Evolutionary conservation across 2,113 vertebrate species (phyloP).

Genomic region (Heterotilapia buettikoferi): DNA sequence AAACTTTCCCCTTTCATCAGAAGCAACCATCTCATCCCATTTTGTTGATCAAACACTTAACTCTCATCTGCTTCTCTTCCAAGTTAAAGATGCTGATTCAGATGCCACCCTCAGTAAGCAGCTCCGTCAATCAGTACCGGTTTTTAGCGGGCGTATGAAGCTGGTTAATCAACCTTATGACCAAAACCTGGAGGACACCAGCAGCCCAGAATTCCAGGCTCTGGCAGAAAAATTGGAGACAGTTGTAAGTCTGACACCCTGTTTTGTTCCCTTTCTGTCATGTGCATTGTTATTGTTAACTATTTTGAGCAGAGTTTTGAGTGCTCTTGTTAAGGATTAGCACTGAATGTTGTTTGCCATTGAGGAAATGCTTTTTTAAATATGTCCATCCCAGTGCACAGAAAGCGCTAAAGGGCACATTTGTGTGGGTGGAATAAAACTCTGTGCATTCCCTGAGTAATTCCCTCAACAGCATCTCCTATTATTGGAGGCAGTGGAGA

Average conservation of each 20-base stretch:
- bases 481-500: slow-evolving; percentile 27
- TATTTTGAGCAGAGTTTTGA: not conserved
- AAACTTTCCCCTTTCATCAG: slow-evolving; percentile 17
- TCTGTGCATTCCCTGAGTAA: slow-evolving; percentile 1
- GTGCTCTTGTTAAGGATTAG: not conserved
- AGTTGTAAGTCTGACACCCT: slow-evolving; percentile 53
- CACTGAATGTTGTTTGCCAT: not conserved
- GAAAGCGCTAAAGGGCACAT: slow-evolving; percentile 28
- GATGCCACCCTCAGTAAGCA: not conserved
- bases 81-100: slow-evolving; percentile 47
- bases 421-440: slow-evolving; percentile 36
- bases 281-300: not conserved
- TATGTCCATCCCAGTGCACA: slow-evolving; percentile 6
- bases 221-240: slow-evolving; percentile 41
- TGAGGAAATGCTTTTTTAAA: slow-evolving; percentile 12
- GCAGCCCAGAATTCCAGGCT: slow-evolving; percentile 32
- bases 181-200: slow-evolving; percentile 54
- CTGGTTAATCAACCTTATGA: slow-evolving; percentile 33
- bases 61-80: not conserved
- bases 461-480: slow-evolving; percentile 25
- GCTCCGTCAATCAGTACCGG: not conserved
- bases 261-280: not conserved
- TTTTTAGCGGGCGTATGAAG: slow-evolving; percentile 70
- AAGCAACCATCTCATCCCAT: not conserved
- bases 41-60: slow-evolving; percentile 17